These are phyloP conservation scores for Callipepla californica DNA, from an alignment of 2,113 vertebrate genomes.

Conservation along the genomic window DNA sequence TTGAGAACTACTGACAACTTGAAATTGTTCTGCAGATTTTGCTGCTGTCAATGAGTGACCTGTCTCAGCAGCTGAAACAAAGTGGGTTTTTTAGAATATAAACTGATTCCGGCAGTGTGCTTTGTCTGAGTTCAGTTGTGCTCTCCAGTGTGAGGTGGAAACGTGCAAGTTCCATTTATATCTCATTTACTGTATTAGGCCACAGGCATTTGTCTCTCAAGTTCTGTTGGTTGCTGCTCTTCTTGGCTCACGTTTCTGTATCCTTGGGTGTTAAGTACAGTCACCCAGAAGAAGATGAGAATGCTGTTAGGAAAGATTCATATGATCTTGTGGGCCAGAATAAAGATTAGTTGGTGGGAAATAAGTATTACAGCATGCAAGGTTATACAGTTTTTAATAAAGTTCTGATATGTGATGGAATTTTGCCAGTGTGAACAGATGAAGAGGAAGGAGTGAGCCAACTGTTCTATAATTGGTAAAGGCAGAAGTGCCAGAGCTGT, in stretches of 20 bases:
- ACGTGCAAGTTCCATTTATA: not conserved
- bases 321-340: not conserved
- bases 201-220: not conserved
- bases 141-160: not conserved
- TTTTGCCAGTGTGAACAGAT: not conserved
- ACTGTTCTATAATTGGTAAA: not conserved
- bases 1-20: not conserved
- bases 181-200: not conserved
- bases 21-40: not conserved
- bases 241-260: not conserved
- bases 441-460: not conserved
- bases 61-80: not conserved
- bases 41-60: not conserved
- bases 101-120: not conserved
- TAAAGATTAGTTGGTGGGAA: not conserved
- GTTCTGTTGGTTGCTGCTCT: not conserved
- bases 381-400: not conserved
- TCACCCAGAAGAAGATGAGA: not conserved
- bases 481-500: not conserved
- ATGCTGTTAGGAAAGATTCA: not conserved
- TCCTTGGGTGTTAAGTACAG: accelerated
- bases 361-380: not conserved
- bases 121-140: not conserved
- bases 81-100: not conserved
- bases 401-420: not conserved